Percentiles rank a stretch among this genome's conserved stretches.
These are phyloP conservation scores for Herminia tarsipennalis DNA, from an alignment of 2,888 invertebrate species.

Conservation along the genomic window DNA sequence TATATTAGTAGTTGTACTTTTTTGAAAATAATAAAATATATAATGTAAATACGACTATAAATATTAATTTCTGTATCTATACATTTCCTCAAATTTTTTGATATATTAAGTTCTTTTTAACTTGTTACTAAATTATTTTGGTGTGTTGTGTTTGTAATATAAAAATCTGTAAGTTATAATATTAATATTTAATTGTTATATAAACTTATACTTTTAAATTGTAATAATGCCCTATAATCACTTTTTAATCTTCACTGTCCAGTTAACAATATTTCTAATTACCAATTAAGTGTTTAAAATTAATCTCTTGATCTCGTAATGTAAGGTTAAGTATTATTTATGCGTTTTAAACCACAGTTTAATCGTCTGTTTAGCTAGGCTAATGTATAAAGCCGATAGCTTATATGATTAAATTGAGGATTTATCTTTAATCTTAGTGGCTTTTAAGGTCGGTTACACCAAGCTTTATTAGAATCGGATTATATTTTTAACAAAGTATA, in stretches of 20 bases:
- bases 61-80: background rate
- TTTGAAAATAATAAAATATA: constrained; percentile 17
- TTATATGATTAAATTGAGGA: constrained; percentile 35
- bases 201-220: too few relatives aligned
- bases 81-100: too few relatives aligned
- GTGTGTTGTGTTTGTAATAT: too few relatives aligned
- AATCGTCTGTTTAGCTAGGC: constrained; percentile 25
- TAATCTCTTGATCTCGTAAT: constrained; percentile 5
- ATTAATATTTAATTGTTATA: too few relatives aligned
- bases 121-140: too few relatives aligned
- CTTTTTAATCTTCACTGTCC: constrained; percentile 2
- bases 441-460: constrained; percentile 28
- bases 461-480: constrained; percentile 20
- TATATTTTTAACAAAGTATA: background rate
- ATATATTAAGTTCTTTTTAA: too few relatives aligned
- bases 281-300: constrained; percentile 11
- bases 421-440: constrained; percentile 36
- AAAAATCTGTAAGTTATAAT: too few relatives aligned
- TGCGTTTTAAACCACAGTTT: constrained; percentile 20
- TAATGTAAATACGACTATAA: background rate
- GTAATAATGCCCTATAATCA: background rate
- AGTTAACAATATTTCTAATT: background rate
- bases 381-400: constrained; percentile 21
- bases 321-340: constrained; percentile 20
- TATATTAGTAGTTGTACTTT: constrained; percentile 33